Base-by-base conservation (phyloP, 64 coral and sea anemone species). In the Actinia tenebrosa region DNA sequence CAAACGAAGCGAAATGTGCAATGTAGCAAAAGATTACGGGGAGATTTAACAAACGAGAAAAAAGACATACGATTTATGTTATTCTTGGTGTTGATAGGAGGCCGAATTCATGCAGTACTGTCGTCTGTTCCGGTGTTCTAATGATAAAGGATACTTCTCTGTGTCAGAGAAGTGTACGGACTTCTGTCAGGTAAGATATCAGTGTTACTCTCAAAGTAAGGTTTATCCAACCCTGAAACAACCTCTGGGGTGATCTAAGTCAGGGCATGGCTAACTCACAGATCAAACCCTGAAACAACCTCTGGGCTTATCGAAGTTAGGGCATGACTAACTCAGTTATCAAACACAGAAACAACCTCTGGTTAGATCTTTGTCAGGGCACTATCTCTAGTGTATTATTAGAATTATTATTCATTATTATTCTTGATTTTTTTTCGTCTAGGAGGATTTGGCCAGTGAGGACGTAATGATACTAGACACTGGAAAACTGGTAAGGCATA, bases 381-480 rank as follows among this genome's bases (percentile, higher is more conserved):
- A 11, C 30, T 37, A 37, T 1, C 30, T 37, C 30, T 37, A 37
- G 30, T n/a, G 7, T 45, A 71, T 54, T 19, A 69, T 7, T 0
- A 3, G 27, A 10, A 9, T 71, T 80, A 42, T 46, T 3, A 20
- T 82, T 13, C 10, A 50, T 58, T 56, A 37, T 37, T 5, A 44
- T 46, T 45, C 53, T 18, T 37, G 30, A 37, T 37, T 60, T 54
- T 75, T 84, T 17, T 66, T 23, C 20, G 23, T 60, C 3, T 20
- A 98, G 96, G 96, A 98, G 83, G 96, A 98, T 53, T 83, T 98
- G 22, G 90, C 96, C 82, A 86, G 92, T 83, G 96, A 98, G 77
- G 96, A 98, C n/a, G 93, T 94, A 8, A 98, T 98, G 96, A 98
- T 98, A n/a, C 61, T 98, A 69, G 96, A 98, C 77, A 95, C 92